Percentiles rank a stretch among this genome's conserved stretches.
These are phyloP conservation scores for Tadarida brasiliensis DNA, from an alignment of 2,797 vertebrate species.

Conservation along the genomic window DNA sequence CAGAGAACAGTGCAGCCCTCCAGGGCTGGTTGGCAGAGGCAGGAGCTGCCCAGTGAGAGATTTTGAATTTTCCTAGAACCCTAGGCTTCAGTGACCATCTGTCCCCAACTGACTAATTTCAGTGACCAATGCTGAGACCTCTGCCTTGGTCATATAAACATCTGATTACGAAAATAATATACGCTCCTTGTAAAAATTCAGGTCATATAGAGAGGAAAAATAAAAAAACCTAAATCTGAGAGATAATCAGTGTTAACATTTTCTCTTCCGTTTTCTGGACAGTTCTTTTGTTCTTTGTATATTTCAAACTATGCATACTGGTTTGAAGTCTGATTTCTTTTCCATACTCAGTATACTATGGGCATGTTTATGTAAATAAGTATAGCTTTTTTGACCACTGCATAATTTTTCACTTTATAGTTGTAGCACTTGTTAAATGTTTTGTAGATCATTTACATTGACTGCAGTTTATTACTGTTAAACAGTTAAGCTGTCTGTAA, in stretches of 20 bases:
- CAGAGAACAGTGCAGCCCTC: not conserved
- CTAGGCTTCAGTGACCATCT: not conserved
- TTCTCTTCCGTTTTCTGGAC: not conserved
- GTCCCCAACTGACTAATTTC: not conserved
- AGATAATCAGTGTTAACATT: not conserved
- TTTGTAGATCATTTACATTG: slow-evolving; percentile 20
- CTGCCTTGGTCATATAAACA: not conserved
- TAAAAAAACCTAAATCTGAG: not conserved
- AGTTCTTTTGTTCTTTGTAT: not conserved
- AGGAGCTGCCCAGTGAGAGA: not conserved
- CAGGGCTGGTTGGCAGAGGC: not conserved
- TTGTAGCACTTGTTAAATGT: not conserved
- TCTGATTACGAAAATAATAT: not conserved
- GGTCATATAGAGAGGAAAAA: not conserved
- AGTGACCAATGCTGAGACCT: not conserved
- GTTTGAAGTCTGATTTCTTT: slow-evolving; percentile 13
- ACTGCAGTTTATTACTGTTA: not conserved
- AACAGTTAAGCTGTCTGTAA: not conserved
- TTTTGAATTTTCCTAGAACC: slow-evolving; percentile 7
- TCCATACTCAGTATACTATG: not conserved
- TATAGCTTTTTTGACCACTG: not conserved
- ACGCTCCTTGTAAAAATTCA: not conserved
- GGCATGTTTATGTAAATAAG: slow-evolving; percentile 11
- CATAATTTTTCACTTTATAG: not conserved
- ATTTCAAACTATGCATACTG: not conserved